Conservation (phyloP, 2,888 invertebrate genomes). For the Onthophagus sagittarius region DNA sequence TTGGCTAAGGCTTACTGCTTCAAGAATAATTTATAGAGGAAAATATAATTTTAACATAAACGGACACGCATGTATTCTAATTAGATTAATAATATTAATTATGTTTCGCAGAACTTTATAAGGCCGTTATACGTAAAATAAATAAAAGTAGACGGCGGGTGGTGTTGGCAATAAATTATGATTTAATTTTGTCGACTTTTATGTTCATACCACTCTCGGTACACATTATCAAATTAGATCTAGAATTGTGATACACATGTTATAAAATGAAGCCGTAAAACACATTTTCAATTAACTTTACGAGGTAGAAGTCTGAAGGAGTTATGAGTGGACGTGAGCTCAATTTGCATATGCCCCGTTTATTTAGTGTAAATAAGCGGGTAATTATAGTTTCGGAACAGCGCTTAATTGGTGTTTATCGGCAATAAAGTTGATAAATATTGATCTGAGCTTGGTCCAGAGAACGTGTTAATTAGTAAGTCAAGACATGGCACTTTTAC, state of each 20-base stretch:
- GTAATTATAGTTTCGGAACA: neutral
- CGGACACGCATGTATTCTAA: neutral
- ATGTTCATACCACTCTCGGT: neutral
- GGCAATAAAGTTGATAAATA: conserved; percentile 8
- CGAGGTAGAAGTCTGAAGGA: neutral
- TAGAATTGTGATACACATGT: neutral
- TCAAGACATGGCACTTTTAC: neutral
- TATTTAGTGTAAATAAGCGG: conserved; percentile 1
- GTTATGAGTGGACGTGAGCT: neutral
- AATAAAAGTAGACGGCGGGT: neutral
- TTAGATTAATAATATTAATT: neutral
- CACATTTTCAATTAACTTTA: conserved; percentile 11
- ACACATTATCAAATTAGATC: neutral
- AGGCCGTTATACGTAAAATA: neutral
- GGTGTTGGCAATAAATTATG: neutral
- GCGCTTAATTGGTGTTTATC: conserved; percentile 11
- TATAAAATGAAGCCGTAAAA: conserved; percentile 3
- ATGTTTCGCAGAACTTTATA: neutral
- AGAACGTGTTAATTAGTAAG: conserved; percentile 9
- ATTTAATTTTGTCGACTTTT: neutral
- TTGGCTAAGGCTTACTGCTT: neutral
- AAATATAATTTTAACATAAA: neutral
- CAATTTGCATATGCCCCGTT: conserved; percentile 8
- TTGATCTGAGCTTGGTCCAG: conserved; percentile 2
- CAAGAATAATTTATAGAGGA: neutral